A percentile compares a stretch with the other conserved stretches of the same genome.
Conservation (phyloP, 2,797 vertebrate genomes). For the Rhinogobio ventralis region DNA sequence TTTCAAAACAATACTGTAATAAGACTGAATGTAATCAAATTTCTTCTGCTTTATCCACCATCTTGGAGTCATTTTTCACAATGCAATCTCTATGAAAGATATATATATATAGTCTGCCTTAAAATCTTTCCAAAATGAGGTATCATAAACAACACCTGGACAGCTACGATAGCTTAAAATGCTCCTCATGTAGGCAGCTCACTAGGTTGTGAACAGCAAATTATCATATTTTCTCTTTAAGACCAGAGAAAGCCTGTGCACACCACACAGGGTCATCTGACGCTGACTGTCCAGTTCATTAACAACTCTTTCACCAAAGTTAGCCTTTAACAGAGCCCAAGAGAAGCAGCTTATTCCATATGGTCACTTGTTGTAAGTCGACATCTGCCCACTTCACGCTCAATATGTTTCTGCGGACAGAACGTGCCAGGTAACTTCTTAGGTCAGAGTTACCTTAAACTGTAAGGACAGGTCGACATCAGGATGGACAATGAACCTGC, state of each 20-base stretch:
- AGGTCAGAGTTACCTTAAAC: conserved; percentile 9
- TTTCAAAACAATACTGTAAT: not conserved
- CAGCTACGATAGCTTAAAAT: not conserved
- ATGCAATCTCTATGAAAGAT: not conserved
- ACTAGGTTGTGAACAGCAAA: not conserved
- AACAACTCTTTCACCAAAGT: conserved; percentile 22
- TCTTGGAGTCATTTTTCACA: not conserved
- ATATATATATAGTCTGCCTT: not conserved
- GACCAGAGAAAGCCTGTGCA: not conserved
- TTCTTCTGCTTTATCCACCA: not conserved
- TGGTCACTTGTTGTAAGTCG: conserved; percentile 51
- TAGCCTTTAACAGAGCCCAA: conserved; percentile 23
- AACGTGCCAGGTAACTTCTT: not conserved
- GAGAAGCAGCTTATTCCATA: conserved; percentile 53
- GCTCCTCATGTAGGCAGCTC: not conserved
- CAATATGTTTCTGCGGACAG: conserved; percentile 12
- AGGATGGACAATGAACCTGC: not conserved
- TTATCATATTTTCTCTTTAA: not conserved
- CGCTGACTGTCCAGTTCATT: not conserved
- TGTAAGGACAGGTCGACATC: conserved; percentile 8
- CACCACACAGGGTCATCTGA: not conserved
- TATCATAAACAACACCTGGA: not conserved
- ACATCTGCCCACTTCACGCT: conserved; percentile 31
- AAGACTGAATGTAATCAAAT: not conserved
- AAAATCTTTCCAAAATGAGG: not conserved